These are phyloP conservation scores for Lagenorhynchus albirostris DNA, from an alignment of 2,113 vertebrate species.

Conservation along the genomic window DNA sequence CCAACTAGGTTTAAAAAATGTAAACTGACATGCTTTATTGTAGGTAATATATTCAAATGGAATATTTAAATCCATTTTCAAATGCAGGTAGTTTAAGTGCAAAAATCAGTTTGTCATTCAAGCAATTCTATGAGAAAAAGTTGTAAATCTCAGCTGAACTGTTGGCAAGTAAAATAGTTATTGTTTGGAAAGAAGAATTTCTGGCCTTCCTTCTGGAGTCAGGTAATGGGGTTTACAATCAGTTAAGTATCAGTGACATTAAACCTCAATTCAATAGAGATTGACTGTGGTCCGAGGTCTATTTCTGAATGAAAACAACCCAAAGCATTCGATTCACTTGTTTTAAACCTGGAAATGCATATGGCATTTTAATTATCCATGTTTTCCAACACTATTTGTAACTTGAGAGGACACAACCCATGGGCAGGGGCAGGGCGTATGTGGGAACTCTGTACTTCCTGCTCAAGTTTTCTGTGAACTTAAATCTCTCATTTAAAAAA, in stretches of 20 bases:
- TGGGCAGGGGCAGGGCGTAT: neutral
- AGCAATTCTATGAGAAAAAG: neutral
- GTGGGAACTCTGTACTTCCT: neutral
- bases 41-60: neutral
- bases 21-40: neutral
- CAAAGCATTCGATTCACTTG: neutral
- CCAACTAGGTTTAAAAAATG: neutral
- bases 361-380: neutral
- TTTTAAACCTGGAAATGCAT: neutral
- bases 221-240: neutral
- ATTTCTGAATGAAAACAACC: neutral
- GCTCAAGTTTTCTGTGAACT: neutral
- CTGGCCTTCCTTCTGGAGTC: neutral
- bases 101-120: neutral
- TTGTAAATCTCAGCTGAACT: neutral
- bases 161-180: neutral
- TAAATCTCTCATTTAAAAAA: neutral
- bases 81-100: neutral
- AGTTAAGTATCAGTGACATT: neutral
- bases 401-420: neutral
- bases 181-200: neutral
- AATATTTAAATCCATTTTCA: neutral
- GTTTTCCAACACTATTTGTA: neutral
- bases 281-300: neutral
- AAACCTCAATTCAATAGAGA: neutral